Evolutionary conservation across 2,888 invertebrate species (phyloP).

Genomic region (Pollenia labialis): DNA sequence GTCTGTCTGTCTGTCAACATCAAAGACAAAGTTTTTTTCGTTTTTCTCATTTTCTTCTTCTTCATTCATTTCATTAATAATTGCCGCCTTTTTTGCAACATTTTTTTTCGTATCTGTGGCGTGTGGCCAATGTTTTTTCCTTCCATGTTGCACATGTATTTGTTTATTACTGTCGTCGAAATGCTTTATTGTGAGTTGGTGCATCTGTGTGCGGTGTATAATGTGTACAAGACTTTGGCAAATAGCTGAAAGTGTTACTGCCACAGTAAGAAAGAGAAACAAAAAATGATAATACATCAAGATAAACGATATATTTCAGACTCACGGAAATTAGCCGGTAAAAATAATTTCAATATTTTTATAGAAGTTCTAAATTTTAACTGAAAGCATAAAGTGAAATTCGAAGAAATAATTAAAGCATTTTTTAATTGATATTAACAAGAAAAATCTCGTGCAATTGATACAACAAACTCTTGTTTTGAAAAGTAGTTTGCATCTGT

Average conservation of each 20-base stretch:
- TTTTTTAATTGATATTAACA: too few relatives aligned
- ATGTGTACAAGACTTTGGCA: constrained; percentile 44
- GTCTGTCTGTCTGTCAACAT: constrained; percentile 55
- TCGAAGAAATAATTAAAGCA: too few relatives aligned
- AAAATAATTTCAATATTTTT: neutral
- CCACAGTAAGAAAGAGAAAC: constrained; percentile 39
- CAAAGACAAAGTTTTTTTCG: constrained; percentile 64
- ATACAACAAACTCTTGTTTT: too few relatives aligned
- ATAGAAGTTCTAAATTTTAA: too few relatives aligned
- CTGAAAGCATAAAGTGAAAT: too few relatives aligned
- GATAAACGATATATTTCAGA: constrained; percentile 21
- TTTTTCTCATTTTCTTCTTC: constrained; percentile 50
- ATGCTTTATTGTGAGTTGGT: neutral
- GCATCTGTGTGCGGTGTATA: neutral
- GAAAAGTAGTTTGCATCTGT: too few relatives aligned
- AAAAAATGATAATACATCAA: constrained; percentile 8
- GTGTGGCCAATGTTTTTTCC: constrained; percentile 65
- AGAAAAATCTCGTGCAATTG: too few relatives aligned
- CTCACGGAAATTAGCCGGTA: constrained; percentile 3
- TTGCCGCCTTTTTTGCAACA: constrained; percentile 68
- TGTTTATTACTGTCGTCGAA: constrained; percentile 51
- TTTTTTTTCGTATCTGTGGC: constrained; percentile 53
- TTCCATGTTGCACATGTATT: constrained; percentile 40
- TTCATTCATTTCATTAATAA: constrained; percentile 69
- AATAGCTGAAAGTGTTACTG: constrained; percentile 64